Evolutionary conservation across 2,888 invertebrate species (phyloP).

Genomic region (Ellobium chinense): DNA sequence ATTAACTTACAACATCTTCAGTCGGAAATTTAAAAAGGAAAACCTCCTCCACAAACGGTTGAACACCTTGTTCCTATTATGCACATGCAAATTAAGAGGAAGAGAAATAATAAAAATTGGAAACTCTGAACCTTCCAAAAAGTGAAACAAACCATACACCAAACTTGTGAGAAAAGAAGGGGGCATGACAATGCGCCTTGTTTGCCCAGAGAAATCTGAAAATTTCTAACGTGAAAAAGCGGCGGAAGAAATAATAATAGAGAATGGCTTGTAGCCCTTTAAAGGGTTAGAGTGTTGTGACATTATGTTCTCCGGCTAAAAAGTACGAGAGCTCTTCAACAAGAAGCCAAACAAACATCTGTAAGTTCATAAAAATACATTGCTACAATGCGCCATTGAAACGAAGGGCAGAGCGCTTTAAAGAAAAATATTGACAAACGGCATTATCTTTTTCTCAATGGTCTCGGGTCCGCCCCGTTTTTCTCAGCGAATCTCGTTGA

Average conservation of each 20-base stretch:
- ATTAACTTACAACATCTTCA: no score
- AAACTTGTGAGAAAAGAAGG: constrained; percentile 24
- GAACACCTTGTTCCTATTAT: neutral
- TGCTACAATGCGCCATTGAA: constrained; percentile 11
- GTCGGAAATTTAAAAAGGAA: no score
- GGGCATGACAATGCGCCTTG: neutral
- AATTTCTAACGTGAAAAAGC: neutral
- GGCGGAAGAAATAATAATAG: constrained; percentile 22
- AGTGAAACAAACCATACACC: no score
- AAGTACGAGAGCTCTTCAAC: neutral
- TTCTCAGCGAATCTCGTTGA: neutral
- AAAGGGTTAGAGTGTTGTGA: constrained; percentile 20
- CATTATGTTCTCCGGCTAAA: constrained; percentile 21
- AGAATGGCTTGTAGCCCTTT: neutral
- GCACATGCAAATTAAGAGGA: neutral
- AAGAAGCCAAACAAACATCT: constrained; percentile 34
- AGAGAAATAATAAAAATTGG: neutral
- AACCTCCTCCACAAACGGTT: no score
- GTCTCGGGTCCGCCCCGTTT: constrained; percentile 17
- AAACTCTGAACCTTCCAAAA: no score
- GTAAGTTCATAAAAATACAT: constrained; percentile 36
- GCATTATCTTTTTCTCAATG: constrained; percentile 22
- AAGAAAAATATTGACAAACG: constrained; percentile 33
- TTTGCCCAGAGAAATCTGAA: constrained; percentile 31
- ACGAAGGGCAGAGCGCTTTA: constrained; percentile 9